These are phyloP conservation scores for Eupsittula cactorum DNA, from an alignment of 2,113 vertebrate genomes.

Conservation along the genomic window DNA sequence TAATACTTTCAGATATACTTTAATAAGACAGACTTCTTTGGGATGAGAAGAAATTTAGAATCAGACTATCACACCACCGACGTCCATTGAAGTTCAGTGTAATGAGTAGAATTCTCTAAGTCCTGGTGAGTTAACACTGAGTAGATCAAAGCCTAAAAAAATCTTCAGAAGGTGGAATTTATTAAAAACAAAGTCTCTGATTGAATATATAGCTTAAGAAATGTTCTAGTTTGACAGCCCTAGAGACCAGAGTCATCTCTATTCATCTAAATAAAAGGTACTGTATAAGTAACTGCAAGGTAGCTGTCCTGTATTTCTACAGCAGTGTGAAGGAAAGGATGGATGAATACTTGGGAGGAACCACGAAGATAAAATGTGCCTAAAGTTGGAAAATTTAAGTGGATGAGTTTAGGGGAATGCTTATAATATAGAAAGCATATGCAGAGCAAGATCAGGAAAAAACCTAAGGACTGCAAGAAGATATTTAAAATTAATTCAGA, in stretches of 20 bases:
- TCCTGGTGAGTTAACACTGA: conserved; percentile 14
- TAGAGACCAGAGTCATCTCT: background rate
- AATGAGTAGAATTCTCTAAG: conserved; percentile 26
- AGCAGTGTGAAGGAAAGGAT: background rate
- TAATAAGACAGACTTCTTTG: background rate
- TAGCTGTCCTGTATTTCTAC: background rate
- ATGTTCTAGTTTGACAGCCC: conserved; percentile 18
- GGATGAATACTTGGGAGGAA: background rate
- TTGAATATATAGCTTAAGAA: conserved; percentile 28
- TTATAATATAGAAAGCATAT: background rate
- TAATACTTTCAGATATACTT: background rate
- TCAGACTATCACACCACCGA: background rate
- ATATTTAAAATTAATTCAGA: background rate
- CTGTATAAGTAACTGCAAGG: background rate
- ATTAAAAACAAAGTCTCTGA: conserved; percentile 48
- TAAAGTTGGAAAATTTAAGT: background rate
- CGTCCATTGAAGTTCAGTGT: conserved; percentile 19
- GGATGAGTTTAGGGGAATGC: background rate
- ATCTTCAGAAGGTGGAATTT: conserved; percentile 32
- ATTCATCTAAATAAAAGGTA: background rate
- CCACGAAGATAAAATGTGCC: background rate
- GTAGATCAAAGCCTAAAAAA: conserved; percentile 44
- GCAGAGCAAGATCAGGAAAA: background rate
- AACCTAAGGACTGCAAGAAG: background rate
- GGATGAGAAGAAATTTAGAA: conserved; percentile 12